Conservation (phyloP, 2,113 vertebrate genomes). For the Thunnus maccoyii region DNA sequence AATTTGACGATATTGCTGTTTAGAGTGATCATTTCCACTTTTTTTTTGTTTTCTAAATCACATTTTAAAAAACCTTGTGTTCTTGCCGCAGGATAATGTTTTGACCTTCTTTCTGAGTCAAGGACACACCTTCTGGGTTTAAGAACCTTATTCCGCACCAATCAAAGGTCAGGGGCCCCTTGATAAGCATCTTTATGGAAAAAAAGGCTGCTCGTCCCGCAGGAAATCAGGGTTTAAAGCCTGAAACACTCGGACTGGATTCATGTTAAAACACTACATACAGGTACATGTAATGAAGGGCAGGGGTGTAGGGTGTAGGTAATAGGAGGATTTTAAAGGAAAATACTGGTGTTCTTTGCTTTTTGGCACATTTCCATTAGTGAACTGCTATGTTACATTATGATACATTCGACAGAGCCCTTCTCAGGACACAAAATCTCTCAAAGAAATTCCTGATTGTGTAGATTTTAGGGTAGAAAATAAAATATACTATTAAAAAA, state of each 20-base stretch:
- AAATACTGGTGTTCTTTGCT: conserved; percentile 51
- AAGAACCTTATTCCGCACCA: conserved; percentile 47
- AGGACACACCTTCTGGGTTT: conserved; percentile 56
- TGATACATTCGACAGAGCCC: conserved; percentile 47
- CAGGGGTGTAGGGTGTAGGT: background rate
- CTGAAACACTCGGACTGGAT: conserved; percentile 15
- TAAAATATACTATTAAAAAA: background rate
- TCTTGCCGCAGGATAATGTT: conserved; percentile 28
- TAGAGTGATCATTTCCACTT: background rate
- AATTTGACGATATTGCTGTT: conserved; percentile 40
- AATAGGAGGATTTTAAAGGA: conserved; percentile 6
- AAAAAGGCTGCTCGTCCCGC: conserved; percentile 44
- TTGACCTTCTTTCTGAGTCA: conserved; percentile 63
- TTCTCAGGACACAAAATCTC: background rate
- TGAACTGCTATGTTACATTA: conserved; percentile 29
- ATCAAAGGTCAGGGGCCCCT: conserved; percentile 72
- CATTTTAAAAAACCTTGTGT: background rate
- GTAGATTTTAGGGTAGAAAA: background rate
- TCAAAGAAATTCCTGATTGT: background rate
- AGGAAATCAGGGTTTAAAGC: conserved; percentile 57
- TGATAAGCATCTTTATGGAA: conserved; percentile 65
- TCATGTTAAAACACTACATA: conserved; percentile 4
- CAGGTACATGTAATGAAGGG: conserved; percentile 13
- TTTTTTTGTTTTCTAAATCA: conserved; percentile 5
- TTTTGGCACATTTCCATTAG: conserved; percentile 56